These are phyloP conservation scores for Rhincodon typus DNA, from an alignment of 2,797 vertebrate species.

Conservation along the genomic window DNA sequence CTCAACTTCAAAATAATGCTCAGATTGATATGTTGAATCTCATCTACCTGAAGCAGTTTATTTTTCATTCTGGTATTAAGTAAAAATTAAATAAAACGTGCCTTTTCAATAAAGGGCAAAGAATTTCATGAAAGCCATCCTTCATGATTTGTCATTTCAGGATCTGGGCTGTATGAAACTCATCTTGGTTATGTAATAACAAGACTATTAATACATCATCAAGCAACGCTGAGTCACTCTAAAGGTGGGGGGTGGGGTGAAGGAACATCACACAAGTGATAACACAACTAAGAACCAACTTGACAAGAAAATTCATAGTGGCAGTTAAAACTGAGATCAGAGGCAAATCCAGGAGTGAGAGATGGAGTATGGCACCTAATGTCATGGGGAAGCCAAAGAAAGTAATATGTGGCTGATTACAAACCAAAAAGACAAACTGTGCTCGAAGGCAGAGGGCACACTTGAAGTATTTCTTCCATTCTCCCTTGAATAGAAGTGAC, in stretches of 20 bases:
- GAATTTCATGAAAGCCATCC: neutral
- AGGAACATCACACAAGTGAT: neutral
- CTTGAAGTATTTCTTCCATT: neutral
- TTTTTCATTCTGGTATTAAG: neutral
- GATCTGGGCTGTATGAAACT: neutral
- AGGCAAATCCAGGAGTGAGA: neutral
- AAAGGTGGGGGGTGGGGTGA: neutral
- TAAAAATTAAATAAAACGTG: neutral
- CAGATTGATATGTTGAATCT: neutral
- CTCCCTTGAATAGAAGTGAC: neutral
- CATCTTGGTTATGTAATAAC: neutral
- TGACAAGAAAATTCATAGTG: neutral
- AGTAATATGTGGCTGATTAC: neutral
- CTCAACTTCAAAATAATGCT: neutral
- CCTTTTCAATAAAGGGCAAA: neutral
- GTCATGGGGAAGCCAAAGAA: neutral
- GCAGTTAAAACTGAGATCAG: neutral
- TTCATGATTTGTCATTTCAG: neutral
- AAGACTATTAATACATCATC: too few species aligned
- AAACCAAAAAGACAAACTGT: neutral
- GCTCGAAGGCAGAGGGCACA: neutral
- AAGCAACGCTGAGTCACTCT: neutral
- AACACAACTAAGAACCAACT: neutral
- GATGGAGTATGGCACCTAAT: neutral
- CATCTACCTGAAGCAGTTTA: too few species aligned